Evolutionary conservation across 2,113 vertebrate genomes (phyloP).

Genomic region (Carollia perspicillata): DNA sequence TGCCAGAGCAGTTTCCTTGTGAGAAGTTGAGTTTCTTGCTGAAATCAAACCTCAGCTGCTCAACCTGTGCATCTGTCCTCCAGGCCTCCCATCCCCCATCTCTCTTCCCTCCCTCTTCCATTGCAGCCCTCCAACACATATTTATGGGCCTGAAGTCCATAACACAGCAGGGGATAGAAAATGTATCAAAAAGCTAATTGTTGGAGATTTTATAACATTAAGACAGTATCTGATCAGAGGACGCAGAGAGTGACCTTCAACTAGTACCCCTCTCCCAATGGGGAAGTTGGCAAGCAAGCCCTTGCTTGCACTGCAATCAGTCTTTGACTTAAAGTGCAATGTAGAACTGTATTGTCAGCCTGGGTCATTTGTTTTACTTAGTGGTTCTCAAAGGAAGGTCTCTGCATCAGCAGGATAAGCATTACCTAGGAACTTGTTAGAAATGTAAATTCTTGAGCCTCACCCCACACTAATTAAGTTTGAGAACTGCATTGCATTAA

Average conservation of each 20-base stretch:
- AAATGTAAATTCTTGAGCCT: neutral
- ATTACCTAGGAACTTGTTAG: neutral
- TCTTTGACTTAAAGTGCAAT: neutral
- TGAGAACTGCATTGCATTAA: neutral
- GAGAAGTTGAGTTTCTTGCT: neutral
- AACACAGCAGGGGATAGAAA: neutral
- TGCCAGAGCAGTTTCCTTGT: neutral
- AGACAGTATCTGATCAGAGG: neutral
- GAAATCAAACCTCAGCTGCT: neutral
- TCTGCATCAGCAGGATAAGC: neutral
- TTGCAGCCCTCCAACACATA: neutral
- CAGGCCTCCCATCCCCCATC: neutral
- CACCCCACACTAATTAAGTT: neutral
- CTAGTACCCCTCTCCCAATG: neutral
- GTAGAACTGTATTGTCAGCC: neutral
- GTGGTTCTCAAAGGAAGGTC: neutral
- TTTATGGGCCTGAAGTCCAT: neutral
- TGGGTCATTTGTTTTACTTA: neutral
- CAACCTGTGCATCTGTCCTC: neutral
- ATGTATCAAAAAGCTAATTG: neutral
- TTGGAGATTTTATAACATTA: neutral
- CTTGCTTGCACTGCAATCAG: neutral
- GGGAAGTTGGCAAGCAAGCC: neutral
- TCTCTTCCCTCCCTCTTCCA: neutral
- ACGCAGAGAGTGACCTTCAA: neutral